Conservation (phyloP, 2,797 vertebrate species). For the Enteromius argenteus region DNA sequence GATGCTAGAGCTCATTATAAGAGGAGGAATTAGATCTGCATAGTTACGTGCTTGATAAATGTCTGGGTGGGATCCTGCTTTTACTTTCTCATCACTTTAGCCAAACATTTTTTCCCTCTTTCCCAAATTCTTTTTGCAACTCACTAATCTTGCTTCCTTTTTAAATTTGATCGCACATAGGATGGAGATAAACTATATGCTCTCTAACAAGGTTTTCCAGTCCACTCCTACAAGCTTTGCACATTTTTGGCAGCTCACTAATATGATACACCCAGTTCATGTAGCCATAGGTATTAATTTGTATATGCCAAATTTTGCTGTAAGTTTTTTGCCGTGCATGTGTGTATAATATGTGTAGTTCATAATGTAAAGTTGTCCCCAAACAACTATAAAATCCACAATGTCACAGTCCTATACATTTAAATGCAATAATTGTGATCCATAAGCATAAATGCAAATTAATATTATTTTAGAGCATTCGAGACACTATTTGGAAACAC, state of each 20-base stretch:
- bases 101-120: not conserved
- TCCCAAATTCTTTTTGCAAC: not conserved
- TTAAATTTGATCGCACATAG: not conserved
- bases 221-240: not conserved
- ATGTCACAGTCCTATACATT: not conserved
- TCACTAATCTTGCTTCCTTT: not conserved
- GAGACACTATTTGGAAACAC: not conserved
- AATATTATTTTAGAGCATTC: not conserved
- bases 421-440: not conserved
- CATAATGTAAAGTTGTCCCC: not conserved
- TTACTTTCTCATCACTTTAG: constrained; percentile 1
- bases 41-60: constrained; percentile 17
- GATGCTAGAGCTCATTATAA: constrained; percentile 41
- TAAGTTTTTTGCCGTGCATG: not conserved
- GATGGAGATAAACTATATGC: not conserved
- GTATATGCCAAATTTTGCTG: not conserved
- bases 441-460: not conserved
- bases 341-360: not conserved
- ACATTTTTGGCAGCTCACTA: not conserved
- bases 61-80: constrained; percentile 6
- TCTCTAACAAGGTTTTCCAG: constrained; percentile 3
- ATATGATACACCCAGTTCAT: not conserved
- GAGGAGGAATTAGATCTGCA: constrained; percentile 21
- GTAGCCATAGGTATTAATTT: not conserved
- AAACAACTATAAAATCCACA: not conserved